Conservation (phyloP, 2,888 invertebrate genomes). For the Ormia ochracea region DNA sequence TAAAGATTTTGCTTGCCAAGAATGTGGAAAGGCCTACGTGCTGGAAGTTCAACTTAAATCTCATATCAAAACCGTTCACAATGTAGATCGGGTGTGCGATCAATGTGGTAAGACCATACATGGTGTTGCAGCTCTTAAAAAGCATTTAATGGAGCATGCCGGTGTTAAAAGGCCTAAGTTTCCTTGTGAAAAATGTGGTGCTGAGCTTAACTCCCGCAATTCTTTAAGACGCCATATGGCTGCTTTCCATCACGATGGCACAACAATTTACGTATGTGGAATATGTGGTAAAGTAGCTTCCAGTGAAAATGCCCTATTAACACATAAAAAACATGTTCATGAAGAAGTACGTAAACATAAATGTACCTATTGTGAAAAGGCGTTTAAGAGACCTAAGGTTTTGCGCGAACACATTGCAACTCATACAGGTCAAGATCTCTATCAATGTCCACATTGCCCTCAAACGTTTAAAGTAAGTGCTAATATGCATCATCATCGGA, state of each 20-base stretch:
- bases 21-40: conserved; percentile 65
- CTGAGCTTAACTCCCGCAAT: conserved; percentile 59
- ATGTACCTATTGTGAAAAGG: conserved; percentile 66
- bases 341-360: conserved; percentile 63
- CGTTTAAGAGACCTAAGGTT: conserved; percentile 64
- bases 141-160: conserved; percentile 62
- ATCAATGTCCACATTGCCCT: conserved; percentile 74
- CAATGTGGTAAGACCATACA: conserved; percentile 63
- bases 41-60: conserved; percentile 57
- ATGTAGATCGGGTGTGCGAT: conserved; percentile 59
- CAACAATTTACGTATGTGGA: conserved; percentile 63
- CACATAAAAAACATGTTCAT: conserved; percentile 66
- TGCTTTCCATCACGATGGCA: conserved; percentile 64
- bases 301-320: conserved; percentile 64
- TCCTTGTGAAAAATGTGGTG: conserved; percentile 63
- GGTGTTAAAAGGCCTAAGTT: conserved; percentile 59
- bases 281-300: conserved; percentile 66
- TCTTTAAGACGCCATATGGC: conserved; percentile 64
- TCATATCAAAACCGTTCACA: conserved; percentile 62
- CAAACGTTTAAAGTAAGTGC: conserved; percentile 75
- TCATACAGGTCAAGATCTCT: conserved; percentile 74
- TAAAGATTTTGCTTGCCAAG: conserved; percentile 63
- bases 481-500: conserved; percentile 76
- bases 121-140: conserved; percentile 53
- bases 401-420: conserved; percentile 74